Evolutionary conservation across 2,113 vertebrate genomes (phyloP), one percentile per base, ranked within the genome.

Genomic region (Peromyscus leucopus): DNA sequence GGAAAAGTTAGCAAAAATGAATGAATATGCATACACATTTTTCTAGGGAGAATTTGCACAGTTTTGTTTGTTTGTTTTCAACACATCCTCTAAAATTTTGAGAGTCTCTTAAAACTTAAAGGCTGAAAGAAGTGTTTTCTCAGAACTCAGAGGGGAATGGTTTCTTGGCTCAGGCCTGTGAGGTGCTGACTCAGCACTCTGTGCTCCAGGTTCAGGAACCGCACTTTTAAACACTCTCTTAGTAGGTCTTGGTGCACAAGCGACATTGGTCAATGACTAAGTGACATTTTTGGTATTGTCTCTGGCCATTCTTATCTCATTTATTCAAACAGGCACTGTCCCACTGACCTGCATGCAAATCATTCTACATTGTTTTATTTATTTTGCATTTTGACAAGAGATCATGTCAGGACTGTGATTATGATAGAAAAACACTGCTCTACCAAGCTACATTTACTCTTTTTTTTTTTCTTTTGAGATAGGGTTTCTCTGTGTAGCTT

Each of bases 61-160:
- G 24, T 24, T 95, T 72, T 72, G 69, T 72, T 71, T 72, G 19
- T 65, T 65, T 65, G 71, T 21, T 21, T 74, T 22, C 39, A 80
- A 55, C 10, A 92, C 69, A 59, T 76, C 13, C 31, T 78, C 7
- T 88, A 96, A 93, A n/a, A 91, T 31, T 5, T 0, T 48, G 17
- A 95, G 24, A 19, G 59, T 28, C 21, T 36, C 76, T 82, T 28
- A 46, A 96, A 93, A 88, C 11, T 42, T 90, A 90, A 76, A 46
- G 55, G 71, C 31, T 69, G 71, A n/a, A 5, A 94, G 48, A 46
- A 16, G 12, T 79, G 9, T 65, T 63, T 95, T 63, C 74, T 76
- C 6, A 39, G 33, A 65, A 2, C 67, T 6, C n/a, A 55, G 72
- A 93, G 82, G 55, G 31, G 39, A 0, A 16, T 59, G 10, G 48